Conservation (phyloP, 2,888 invertebrate genomes). For the Shargacucullia verbasci region DNA sequence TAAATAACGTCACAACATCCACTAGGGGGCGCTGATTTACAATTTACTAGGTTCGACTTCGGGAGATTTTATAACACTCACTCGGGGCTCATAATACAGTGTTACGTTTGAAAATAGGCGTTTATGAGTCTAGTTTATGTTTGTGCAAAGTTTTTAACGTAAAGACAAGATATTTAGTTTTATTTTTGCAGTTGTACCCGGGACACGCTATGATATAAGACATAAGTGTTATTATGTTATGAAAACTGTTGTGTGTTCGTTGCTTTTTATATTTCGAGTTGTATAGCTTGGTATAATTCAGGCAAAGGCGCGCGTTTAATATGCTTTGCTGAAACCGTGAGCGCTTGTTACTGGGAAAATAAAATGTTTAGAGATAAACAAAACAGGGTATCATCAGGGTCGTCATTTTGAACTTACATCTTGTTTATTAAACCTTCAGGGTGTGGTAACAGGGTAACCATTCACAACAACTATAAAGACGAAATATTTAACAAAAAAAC, state of each 20-base stretch:
- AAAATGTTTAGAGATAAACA: too few relatives aligned
- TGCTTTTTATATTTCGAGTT: too few relatives aligned
- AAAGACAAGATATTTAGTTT: constrained; percentile 37
- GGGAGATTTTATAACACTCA: constrained; percentile 45
- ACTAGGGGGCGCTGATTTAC: constrained; percentile 40
- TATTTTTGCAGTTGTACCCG: constrained; percentile 21
- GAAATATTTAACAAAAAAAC: too few relatives aligned
- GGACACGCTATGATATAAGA: constrained; percentile 30
- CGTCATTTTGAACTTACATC: too few relatives aligned
- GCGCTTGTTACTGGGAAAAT: too few relatives aligned
- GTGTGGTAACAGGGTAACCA: too few relatives aligned
- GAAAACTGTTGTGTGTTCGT: neutral
- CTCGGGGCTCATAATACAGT: constrained; percentile 44
- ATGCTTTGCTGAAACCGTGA: too few relatives aligned
- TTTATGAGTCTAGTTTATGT: constrained; percentile 51
- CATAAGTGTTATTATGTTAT: constrained; percentile 7
- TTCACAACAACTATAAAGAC: too few relatives aligned
- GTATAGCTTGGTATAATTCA: too few relatives aligned
- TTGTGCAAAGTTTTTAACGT: constrained; percentile 45
- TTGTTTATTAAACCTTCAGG: too few relatives aligned
- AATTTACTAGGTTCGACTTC: constrained; percentile 35
- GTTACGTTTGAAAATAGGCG: constrained; percentile 52
- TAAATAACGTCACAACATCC: constrained; percentile 34
- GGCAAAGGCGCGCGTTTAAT: too few relatives aligned
- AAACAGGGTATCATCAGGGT: too few relatives aligned